Evolutionary conservation across 1,140 invertebrate genomes (phyloP).

Genomic region (Brachionus asplanchnoidis): DNA sequence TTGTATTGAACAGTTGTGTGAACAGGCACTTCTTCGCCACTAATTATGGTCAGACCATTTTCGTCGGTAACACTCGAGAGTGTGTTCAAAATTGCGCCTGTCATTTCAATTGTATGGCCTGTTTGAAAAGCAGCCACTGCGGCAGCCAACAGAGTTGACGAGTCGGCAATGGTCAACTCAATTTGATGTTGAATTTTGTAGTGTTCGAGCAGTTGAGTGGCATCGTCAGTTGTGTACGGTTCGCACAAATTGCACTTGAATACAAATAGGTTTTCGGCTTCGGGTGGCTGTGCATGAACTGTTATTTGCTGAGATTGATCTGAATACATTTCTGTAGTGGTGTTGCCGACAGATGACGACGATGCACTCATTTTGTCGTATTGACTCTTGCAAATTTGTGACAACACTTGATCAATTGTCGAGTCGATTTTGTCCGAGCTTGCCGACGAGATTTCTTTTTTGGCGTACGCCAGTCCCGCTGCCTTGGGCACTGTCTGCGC

Average conservation of each 20-base stretch:
- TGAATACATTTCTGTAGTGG: background rate
- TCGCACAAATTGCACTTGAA: slow-evolving; percentile 40
- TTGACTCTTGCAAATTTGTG: slow-evolving; percentile 34
- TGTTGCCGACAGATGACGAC: no score
- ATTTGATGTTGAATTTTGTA: slow-evolving; percentile 38
- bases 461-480: background rate
- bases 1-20: slow-evolving; percentile 40
- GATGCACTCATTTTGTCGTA: background rate
- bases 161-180: slow-evolving; percentile 31
- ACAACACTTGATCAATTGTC: slow-evolving; percentile 29
- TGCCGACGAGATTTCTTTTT: background rate
- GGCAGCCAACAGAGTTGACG: slow-evolving; percentile 22
- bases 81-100: slow-evolving; percentile 36
- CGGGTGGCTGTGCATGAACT: slow-evolving; percentile 23
- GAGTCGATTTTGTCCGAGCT: slow-evolving; percentile 25
- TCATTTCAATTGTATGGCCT: slow-evolving; percentile 41
- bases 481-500: background rate
- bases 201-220: slow-evolving; percentile 35
- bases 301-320: background rate
- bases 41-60: slow-evolving; percentile 38
- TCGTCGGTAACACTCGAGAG: slow-evolving; percentile 10
- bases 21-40: slow-evolving; percentile 32
- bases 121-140: slow-evolving; percentile 39
- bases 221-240: slow-evolving; percentile 35
- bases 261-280: slow-evolving; percentile 38